These are phyloP conservation scores for Tamandua tetradactyla DNA, from an alignment of 2,797 vertebrate species.

Conservation along the genomic window DNA sequence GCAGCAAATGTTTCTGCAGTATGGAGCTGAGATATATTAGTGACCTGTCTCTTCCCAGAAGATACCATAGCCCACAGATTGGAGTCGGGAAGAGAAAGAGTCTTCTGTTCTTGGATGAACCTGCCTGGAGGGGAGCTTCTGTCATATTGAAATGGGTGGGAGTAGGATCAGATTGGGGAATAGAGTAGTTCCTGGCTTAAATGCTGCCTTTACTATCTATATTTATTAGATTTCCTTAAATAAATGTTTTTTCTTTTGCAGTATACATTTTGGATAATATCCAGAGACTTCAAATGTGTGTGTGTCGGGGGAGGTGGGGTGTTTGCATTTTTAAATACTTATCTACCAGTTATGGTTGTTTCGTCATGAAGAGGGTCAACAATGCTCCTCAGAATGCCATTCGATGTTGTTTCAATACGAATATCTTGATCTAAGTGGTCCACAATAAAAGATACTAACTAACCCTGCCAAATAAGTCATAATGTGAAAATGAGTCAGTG, in stretches of 20 bases:
- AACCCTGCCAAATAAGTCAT: neutral
- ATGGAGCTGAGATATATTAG: neutral
- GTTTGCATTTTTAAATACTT: neutral
- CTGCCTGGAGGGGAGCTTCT: neutral
- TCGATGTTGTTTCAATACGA: neutral
- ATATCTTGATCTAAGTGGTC: neutral
- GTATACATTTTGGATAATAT: neutral
- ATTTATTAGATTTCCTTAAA: neutral
- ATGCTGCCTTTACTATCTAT: neutral
- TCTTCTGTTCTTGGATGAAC: neutral
- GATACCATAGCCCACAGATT: neutral
- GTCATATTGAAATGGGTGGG: neutral
- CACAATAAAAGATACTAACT: neutral
- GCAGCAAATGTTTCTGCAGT: neutral
- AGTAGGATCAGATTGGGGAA: neutral
- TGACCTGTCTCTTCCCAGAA: neutral
- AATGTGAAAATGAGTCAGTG: neutral
- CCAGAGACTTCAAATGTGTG: neutral
- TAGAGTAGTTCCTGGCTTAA: neutral
- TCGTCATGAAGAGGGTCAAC: neutral
- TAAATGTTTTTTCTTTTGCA: neutral
- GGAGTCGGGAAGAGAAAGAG: neutral
- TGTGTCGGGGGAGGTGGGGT: no score
- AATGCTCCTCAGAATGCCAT: no score
- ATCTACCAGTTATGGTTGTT: neutral